Evolutionary conservation across 2,888 invertebrate genomes (phyloP), one percentile per base, ranked within the genome.

Genomic region (Conomelus anceps): DNA sequence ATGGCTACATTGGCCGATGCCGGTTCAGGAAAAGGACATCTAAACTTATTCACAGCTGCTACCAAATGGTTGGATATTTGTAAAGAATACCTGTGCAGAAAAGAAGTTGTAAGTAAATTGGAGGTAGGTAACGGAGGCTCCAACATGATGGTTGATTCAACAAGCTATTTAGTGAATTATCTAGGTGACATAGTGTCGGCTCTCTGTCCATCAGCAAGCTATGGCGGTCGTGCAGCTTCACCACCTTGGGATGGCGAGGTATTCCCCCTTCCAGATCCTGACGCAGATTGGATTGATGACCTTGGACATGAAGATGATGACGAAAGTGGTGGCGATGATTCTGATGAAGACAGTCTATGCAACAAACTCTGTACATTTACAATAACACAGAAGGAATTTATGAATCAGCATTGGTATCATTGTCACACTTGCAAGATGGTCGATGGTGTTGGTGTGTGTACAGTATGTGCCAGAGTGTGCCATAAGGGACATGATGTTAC

Each of bases 401-500:
- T 98, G 97, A 98, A 98, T 94, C 99, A 97, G 93, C 98, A 98
- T 93, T 98, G 99, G 99, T 99, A 99, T 94, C 99, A 99, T 94
- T 99, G 99, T 93, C 99, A 99, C 94, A 99, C 99, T 0, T 99
- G 99, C 93, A 97, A 97, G 93, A 99, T 99, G 99, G 96, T 99
- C 90, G 99, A 99, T 93, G 98, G 99, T 9, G 98, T 99, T 0
- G 99, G 99, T 0, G 99, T 99, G 26, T 99, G 99, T 93, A 98
- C 98, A 0, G 97, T 99, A 22, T 99, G 99, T 94, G 99, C 99
- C 0, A 95, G 98, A 89, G 99, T 99, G 11, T 99, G 99, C 92
- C 99, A 99, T 93, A 96, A 97, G 91, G 98, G 98, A 0, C 99
- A 99, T 93, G 99, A 99, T 93, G 96, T 99, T 0, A 97, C 98